Base-by-base conservation (phyloP, 2,113 vertebrate genomes). In the Gadus chalcogrammus region DNA sequence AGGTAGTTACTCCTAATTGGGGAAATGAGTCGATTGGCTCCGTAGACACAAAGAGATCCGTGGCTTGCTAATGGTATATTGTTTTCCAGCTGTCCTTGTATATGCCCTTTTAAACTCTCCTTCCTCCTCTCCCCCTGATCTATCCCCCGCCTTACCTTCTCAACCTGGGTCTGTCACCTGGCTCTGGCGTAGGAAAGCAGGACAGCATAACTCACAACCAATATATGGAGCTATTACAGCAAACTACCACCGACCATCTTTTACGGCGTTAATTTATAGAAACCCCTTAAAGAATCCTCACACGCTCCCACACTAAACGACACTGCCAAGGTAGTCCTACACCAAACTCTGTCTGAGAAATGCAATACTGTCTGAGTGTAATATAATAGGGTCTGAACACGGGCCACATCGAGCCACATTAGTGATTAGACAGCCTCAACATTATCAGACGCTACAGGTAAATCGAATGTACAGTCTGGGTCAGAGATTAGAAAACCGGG, bases 211-310 rank as follows among this genome's bases (percentile, higher is more conserved):
- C 53, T 67, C 18, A 28, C 35, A n/a, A 61, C 17, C 38, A 67
- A 61, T 87, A 80, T 73, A 78, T 64, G 61, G 76, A 67, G 66
- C 60, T 31, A 70, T 70, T 74, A 55, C 61, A 63, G 63, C 63
- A 35, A 68, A 67, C 76, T 63, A 71, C 67, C 61, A 67, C 42
- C 70, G 28, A 69, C 53, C 15, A 31, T 64, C 35, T 55, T 74
- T 68, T 77, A 77, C 56, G 5, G 64, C 27, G 28, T 71, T 77
- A 15, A 76, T 83, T 77, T 74, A 79, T 61, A 38, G 9, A 4
- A 28, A 42, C 59, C 38, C 79, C 79, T 81, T 67, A n/a, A 67
- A 53, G 66, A 58, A 68, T 24, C 67, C 55, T 31, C 48, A 24
- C 22, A 15, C 24, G 2, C 28, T 60, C 61, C 70, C 65, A 48